phyloP scores from a whole-genome alignment of 1,140 invertebrate genomes.

The Pogonomyrmex californicus region DNA sequence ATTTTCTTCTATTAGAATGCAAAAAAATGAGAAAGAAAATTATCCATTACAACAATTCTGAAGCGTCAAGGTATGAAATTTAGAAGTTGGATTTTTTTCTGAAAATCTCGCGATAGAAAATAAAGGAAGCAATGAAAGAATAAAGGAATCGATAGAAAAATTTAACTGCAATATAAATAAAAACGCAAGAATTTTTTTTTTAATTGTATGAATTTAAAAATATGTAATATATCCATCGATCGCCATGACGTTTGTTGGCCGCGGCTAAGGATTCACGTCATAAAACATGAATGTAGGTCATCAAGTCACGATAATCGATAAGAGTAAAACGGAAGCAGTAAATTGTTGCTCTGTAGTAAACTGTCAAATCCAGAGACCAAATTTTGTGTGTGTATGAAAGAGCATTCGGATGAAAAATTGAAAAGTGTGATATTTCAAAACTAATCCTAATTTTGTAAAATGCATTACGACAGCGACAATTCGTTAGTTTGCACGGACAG shows the following conservation, averaged over 20 bases:
- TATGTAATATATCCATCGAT: neutral
- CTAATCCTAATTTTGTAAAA: neutral
- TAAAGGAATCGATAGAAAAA: conserved; percentile 37
- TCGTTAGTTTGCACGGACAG: neutral
- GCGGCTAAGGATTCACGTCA: conserved; percentile 7
- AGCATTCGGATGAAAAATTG: conserved; percentile 16
- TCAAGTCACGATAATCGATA: conserved; percentile 66
- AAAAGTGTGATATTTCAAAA: neutral
- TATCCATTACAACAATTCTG: neutral
- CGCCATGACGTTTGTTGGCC: neutral
- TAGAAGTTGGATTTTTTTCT: conserved; percentile 35
- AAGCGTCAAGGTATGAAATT: neutral
- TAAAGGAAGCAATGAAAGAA: conserved; percentile 55
- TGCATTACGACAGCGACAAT: neutral
- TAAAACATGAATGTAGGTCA: conserved; percentile 60
- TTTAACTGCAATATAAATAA: neutral
- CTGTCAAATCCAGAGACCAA: conserved; percentile 4
- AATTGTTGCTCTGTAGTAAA: conserved; percentile 21
- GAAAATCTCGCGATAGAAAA: conserved; percentile 60
- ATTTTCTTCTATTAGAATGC: neutral
- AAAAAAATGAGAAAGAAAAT: conserved; percentile 25
- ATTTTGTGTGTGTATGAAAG: conserved; percentile 34
- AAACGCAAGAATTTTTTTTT: neutral
- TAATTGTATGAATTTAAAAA: neutral
- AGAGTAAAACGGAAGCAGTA: neutral